Base-by-base conservation (phyloP, 2,888 invertebrate genomes). In the Agrypnus murinus region DNA sequence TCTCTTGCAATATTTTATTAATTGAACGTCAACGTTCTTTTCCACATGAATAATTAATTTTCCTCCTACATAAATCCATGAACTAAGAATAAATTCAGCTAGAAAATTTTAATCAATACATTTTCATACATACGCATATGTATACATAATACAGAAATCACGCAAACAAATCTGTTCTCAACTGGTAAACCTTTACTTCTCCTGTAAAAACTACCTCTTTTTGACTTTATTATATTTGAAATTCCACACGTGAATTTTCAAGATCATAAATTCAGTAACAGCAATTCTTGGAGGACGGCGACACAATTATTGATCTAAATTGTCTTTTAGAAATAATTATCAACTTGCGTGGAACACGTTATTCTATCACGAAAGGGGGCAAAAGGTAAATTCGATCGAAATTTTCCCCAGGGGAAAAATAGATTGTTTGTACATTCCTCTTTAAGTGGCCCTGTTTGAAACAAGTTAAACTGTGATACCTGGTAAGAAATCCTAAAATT, bases 381-480 rank as follows among this genome's bases (percentile, higher is more conserved):
- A 55, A 63, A 64, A 55, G 55, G 55, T 45, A 55, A 63, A 64
- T 64, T 64, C 64, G 64, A 64, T 64, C 64, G 64, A 53, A 53
- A 25, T 59, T 55, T n/a, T 36, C 55, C 19, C 32, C 8, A n/a
- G 8, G 36, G 55, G 15, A 15, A 15, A 36, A 14, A 25, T 25
- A 25, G 8, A 34, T 55, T 36, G 2, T 55, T 38, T 1, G 10
- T 1, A 19, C 55, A 55, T 55, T 55, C 55, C 9, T 55, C 7
- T 15, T 34, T n/a, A 12, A 38, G 34, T 31, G 9, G 31, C 9
- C 17, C 19, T 31, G 25, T 25, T 25, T 25, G 5, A 25, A 25
- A 25, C 25, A 25, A 25, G 25, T 25, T n/a, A 5, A 2, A 5
- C 25, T 25, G 25, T 25, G 25, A 25, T 25, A 25, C 25, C 3